Evolutionary conservation across 2,888 invertebrate genomes (phyloP), one percentile per base, ranked within the genome.

Genomic region (Chrysotoxum bicinctum): DNA sequence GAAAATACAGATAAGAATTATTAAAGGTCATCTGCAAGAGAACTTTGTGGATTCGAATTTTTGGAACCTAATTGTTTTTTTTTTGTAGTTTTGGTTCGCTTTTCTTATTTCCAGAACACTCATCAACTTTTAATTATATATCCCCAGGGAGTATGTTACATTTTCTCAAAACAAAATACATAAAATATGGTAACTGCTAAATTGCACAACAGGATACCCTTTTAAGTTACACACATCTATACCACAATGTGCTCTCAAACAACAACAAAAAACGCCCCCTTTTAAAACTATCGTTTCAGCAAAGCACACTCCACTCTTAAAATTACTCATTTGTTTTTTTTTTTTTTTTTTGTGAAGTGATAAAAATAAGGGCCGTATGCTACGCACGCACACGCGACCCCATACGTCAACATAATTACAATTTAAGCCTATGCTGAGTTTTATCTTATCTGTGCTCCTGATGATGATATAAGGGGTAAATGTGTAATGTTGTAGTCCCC

Each of bases 231-330:
- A n/a, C 32, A 62, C 73, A 69, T 19, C 19, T 45, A 3, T 45
- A 23, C 50, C 26, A 73, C 30, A 78, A 78, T 78, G 69, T 78
- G 78, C 43, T 43, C 37, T 64, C 12, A 35, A 66, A 66, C 35
- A 75, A 50, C 37, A 62, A 74, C 45, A 40, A 62, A 45, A 69
- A 54, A 70, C 74, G 74, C 83, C 83, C 79, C 69, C 78, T 26
- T 79, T 69, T 74, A 9, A 35, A 64, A 70, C 19, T 60, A 58
- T 60, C 72, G 50, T 48, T 52, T 50, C 19, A 32, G n/a, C 43
- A 50, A 21, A 30, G 19, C 48, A 37, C 26, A 48, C 62, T 32
- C 8, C 10, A 10, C 4, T 37, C 2, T 45, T 23, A 35, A 40
- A 64, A 56, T 56, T 81, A 69, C 56, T 70, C 56, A 64, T 50